Evolutionary conservation across 1,140 invertebrate genomes (phyloP), one percentile per base, ranked within the genome.

Genomic region (Drosophila nikananu): DNA sequence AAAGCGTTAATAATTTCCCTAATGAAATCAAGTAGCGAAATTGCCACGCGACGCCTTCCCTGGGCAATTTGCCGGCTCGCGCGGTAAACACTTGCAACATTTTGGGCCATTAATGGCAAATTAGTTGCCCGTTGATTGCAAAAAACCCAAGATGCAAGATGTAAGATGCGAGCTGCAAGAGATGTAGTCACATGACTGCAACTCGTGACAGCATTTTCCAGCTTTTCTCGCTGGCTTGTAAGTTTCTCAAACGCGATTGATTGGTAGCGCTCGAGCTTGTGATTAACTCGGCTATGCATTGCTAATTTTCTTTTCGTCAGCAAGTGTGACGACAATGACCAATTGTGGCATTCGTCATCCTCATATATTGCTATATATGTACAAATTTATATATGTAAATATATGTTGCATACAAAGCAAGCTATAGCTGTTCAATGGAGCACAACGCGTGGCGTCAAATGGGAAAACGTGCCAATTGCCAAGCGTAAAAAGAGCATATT

Each of bases 11-110:
- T 71, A 68, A 71, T 71, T 68, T 44, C 17, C n/a, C 55, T 68
- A 71, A 70, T 71, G 67, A 71, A 71, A 71, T 68, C 67, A 30
- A 71, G 67, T 73, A 61, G 67, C 70, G 42, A 42, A 41, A 27
- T 27, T 49, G 15, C 15, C 25, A 17, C 27, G 10, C 27, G n/a
- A 54, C 51, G 54, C 35, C 52, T 25, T 72, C 37, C 42, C 51
- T 21, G 17, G 19, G 41, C 37, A 30, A 72, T 73, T 72, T 73
- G 27, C 67, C 67, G 52, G 32, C 70, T 12, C 30, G 52, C 55
- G 67, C 55, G 46, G 54, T 30, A 67, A 72, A 59, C 25, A 73
- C 55, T 73, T 73, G 70, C 70, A 72, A 72, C 70, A 73, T 32
- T 51, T 59, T 39, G 39, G 63, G 54, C 67, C 44, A 71, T 71